Conservation (phyloP, 1,140 invertebrate species). For the Acromyrmex echinatior region DNA sequence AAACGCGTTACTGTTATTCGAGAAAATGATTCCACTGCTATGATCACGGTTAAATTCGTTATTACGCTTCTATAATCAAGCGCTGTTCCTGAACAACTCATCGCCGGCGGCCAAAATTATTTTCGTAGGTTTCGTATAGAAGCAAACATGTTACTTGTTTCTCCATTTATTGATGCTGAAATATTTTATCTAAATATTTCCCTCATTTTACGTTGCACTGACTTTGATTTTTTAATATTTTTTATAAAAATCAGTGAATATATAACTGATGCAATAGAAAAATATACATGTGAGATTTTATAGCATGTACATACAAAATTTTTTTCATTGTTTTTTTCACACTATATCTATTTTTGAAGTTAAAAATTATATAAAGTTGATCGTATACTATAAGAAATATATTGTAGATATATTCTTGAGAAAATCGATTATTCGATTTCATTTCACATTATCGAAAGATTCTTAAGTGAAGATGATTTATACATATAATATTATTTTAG, state of each 20-base stretch:
- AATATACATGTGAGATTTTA: not conserved
- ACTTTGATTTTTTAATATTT: not conserved
- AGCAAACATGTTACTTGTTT: not conserved
- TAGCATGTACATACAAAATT: not conserved
- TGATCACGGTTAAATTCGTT: slow-evolving; percentile 10
- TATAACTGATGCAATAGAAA: not conserved
- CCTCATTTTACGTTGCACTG: not conserved
- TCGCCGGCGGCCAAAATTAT: slow-evolving; percentile 26
- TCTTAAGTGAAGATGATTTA: not conserved
- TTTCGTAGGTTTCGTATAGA: slow-evolving; percentile 1
- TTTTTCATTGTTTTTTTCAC: not conserved
- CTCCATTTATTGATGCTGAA: slow-evolving; percentile 5
- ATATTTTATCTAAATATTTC: not conserved
- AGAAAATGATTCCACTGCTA: slow-evolving; percentile 13
- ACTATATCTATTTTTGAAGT: not conserved
- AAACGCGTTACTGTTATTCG: slow-evolving; percentile 6
- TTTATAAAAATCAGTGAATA: not conserved
- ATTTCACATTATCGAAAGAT: not conserved
- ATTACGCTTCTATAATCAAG: slow-evolving; percentile 52
- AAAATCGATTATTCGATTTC: not conserved
- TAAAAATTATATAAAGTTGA: slow-evolving; percentile 4
- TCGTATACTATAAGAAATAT: not conserved
- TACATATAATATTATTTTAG: not conserved
- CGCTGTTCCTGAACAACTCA: slow-evolving; percentile 30
- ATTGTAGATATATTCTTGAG: not conserved